These are phyloP conservation scores for Platorchestia sp. DNA, from an alignment of 1,140 invertebrate genomes.

Conservation along the genomic window DNA sequence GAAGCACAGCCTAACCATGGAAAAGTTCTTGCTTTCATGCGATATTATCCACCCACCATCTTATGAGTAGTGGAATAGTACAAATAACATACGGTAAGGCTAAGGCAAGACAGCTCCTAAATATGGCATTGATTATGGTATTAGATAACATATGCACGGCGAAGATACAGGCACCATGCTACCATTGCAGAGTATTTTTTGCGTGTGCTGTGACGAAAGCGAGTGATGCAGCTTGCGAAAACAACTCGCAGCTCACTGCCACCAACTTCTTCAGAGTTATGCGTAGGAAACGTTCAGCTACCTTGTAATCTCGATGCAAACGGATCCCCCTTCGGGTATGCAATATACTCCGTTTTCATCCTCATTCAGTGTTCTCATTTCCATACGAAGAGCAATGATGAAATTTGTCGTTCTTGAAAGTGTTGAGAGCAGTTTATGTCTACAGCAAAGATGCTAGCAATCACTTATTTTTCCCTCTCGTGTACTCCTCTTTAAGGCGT, in stretches of 20 bases:
- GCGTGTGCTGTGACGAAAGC: background rate
- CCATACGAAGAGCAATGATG: background rate
- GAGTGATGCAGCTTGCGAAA: background rate
- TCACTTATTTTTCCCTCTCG: background rate
- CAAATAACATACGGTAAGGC: background rate
- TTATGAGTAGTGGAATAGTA: constrained; percentile 33
- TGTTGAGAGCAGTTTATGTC: background rate
- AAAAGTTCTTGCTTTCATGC: background rate
- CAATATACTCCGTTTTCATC: background rate
- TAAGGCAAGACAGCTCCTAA: constrained; percentile 30
- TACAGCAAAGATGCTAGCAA: background rate
- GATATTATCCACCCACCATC: background rate
- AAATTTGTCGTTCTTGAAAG: background rate
- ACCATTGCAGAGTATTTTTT: constrained; percentile 19
- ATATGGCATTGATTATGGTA: constrained; percentile 16
- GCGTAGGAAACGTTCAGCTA: background rate
- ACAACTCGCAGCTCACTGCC: background rate
- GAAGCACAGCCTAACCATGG: background rate
- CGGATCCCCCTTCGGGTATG: background rate
- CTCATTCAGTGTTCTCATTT: background rate
- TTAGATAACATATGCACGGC: background rate
- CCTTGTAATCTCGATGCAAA: background rate
- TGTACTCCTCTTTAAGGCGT: background rate
- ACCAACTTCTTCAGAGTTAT: background rate
- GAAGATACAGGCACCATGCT: constrained; percentile 13